These are phyloP conservation scores for Lithosia quadra DNA, from an alignment of 2,888 invertebrate genomes.

Conservation along the genomic window DNA sequence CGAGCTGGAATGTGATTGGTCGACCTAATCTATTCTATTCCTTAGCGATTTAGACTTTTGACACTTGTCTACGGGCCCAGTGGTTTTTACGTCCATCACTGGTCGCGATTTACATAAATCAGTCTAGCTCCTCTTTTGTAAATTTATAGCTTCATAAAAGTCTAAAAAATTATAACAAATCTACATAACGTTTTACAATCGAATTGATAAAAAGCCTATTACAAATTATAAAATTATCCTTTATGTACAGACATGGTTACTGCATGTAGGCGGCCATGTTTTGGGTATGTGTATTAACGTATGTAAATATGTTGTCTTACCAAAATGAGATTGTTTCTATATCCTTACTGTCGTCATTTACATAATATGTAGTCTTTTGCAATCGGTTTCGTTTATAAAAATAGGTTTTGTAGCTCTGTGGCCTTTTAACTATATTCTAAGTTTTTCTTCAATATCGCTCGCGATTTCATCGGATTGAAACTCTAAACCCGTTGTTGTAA, in stretches of 20 bases:
- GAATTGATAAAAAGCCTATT: background rate
- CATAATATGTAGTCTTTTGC: background rate
- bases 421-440: background rate
- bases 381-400: background rate
- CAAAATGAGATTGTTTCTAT: slow-evolving; percentile 27
- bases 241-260: background rate
- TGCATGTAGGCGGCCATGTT: slow-evolving; percentile 12
- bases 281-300: slow-evolving; percentile 15
- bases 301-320: slow-evolving; percentile 34
- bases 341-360: slow-evolving; percentile 7
- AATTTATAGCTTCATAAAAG: background rate
- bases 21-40: too few relatives aligned
- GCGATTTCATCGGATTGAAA: too few relatives aligned
- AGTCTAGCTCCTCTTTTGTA: background rate
- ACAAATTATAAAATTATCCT: background rate
- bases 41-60: too few relatives aligned
- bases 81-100: too few relatives aligned
- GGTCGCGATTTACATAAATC: too few relatives aligned
- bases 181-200: background rate
- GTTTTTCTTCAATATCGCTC: too few relatives aligned
- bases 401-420: background rate
- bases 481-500: too few relatives aligned
- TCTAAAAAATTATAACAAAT: background rate
- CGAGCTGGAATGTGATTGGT: too few relatives aligned
- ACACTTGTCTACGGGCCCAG: too few relatives aligned